These are phyloP conservation scores for Sesia apiformis DNA, from an alignment of 2,888 invertebrate genomes.

Conservation along the genomic window DNA sequence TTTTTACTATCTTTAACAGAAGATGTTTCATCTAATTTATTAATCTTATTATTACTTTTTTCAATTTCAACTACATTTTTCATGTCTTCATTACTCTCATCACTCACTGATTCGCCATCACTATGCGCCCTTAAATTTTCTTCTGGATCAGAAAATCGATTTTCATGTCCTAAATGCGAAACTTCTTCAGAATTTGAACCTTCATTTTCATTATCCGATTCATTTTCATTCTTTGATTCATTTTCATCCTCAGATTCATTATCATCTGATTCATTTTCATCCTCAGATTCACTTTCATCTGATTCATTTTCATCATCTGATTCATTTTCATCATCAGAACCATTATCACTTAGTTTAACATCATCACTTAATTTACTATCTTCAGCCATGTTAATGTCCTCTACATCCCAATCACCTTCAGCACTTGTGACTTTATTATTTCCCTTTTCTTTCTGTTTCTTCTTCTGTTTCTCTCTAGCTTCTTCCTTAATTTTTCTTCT, in stretches of 20 bases:
- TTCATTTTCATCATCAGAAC: conserved; percentile 11
- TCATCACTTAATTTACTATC: conserved; percentile 2
- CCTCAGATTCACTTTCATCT: conserved; percentile 4
- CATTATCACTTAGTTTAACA: conserved; percentile 1
- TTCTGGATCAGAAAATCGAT: background rate
- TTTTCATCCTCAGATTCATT: conserved; percentile 3
- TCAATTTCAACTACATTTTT: background rate
- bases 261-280: conserved; percentile 2
- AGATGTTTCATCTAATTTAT: background rate
- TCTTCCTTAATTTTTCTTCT: conserved; percentile 55
- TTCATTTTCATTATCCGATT: background rate
- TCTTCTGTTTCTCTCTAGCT: conserved; percentile 44
- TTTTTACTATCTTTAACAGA: background rate
- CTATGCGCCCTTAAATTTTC: background rate
- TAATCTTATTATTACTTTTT: background rate
- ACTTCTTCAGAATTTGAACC: background rate
- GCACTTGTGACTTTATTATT: conserved; percentile 28
- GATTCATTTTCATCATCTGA: conserved; percentile 9
- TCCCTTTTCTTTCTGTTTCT: conserved; percentile 28
- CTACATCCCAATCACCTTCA: conserved; percentile 33
- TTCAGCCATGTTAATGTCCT: conserved; percentile 7
- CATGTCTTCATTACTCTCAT: background rate
- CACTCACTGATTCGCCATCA: background rate
- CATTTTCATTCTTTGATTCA: conserved; percentile 5
- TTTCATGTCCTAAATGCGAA: background rate